Base-by-base conservation (phyloP, 1,140 invertebrate genomes). In the Trachymyrmex cornetzi region DNA sequence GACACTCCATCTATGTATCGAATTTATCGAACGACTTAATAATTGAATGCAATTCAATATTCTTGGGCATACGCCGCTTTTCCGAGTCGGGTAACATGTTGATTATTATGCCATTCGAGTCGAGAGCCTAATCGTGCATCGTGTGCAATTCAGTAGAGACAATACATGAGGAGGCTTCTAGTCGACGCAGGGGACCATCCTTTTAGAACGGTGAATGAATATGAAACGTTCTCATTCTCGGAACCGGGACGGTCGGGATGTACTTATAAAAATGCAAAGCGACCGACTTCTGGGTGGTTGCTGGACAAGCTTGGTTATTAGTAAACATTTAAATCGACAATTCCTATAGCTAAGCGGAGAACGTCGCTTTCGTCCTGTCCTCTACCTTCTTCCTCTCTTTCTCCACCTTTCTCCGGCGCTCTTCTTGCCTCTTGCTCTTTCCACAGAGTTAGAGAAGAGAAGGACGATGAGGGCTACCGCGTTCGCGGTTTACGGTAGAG, bases 251-350 rank as follows among this genome's bases (percentile, higher is more conserved):
- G 86, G 64, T 50, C 84, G 86, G 87, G 91, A 90, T 94, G 94
- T 94, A 94, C 93, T 94, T 95, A 94, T 95, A 95, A 95, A 95
- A 95, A 95, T 95, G 94, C 94, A 95, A 95, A 95, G 93, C 92
- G 92, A 93, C 90, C 90, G 92, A 93, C 94, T 95, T 95, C 94
- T 95, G 95, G 95, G 95, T 95, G 95, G 95, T 94, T 95, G 94
- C 92, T 90, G 92, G 93, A 95, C 95, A 95, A 95, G 94, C 88
- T 88, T 95, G 94, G 94, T 95, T 95, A 95, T 95, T 95, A 95
- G 95, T 95, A 95, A 95, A 95, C 94, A 95, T 95, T 95, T 95
- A 95, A 95, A 95, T 95, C 94, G 94, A 95, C 94, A 95, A 95
- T 95, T 93, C 92, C 89, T 89, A 89, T 92, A 92, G 93, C 87